A percentile compares a stretch with the other conserved stretches of the same genome.
These are phyloP conservation scores for Philaenus spumarius DNA, from an alignment of 1,140 invertebrate genomes.

Conservation along the genomic window DNA sequence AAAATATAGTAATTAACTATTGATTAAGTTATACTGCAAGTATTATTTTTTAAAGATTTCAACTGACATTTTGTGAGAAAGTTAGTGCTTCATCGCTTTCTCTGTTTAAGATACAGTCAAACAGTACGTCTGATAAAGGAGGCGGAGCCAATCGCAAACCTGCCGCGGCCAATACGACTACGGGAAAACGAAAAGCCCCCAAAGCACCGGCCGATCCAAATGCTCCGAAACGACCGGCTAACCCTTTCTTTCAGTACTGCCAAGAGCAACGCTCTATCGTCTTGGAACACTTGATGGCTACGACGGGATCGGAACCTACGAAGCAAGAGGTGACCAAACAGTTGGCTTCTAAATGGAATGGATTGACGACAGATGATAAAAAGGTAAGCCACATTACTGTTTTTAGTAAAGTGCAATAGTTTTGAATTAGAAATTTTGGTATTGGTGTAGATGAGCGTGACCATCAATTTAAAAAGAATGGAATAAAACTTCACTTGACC, in stretches of 20 bases:
- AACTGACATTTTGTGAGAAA: too few species aligned
- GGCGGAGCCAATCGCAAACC: neutral
- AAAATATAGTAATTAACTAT: too few species aligned
- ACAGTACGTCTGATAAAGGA: neutral
- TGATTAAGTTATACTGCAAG: too few species aligned
- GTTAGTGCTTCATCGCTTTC: too few species aligned
- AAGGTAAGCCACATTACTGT: slow-evolving; percentile 43
- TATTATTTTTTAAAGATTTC: too few species aligned
- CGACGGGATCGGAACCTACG: slow-evolving; percentile 50
- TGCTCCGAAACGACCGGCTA: slow-evolving; percentile 68
- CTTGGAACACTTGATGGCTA: slow-evolving; percentile 44
- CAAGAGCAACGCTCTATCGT: slow-evolving; percentile 65
- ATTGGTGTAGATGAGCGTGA: too few species aligned
- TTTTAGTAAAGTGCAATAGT: neutral
- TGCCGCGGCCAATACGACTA: neutral
- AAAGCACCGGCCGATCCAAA: slow-evolving; percentile 61
- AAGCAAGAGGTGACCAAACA: slow-evolving; percentile 69
- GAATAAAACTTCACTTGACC: too few species aligned
- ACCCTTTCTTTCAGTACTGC: slow-evolving; percentile 75
- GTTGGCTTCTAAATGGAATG: slow-evolving; percentile 64
- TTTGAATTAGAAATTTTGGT: too few species aligned
- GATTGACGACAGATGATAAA: slow-evolving; percentile 59
- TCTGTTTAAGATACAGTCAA: too few species aligned
- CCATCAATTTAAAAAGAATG: too few species aligned
- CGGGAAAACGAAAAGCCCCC: slow-evolving; percentile 37